Conservation (phyloP, 1,140 invertebrate genomes). For the Hirudo medicinalis region DNA sequence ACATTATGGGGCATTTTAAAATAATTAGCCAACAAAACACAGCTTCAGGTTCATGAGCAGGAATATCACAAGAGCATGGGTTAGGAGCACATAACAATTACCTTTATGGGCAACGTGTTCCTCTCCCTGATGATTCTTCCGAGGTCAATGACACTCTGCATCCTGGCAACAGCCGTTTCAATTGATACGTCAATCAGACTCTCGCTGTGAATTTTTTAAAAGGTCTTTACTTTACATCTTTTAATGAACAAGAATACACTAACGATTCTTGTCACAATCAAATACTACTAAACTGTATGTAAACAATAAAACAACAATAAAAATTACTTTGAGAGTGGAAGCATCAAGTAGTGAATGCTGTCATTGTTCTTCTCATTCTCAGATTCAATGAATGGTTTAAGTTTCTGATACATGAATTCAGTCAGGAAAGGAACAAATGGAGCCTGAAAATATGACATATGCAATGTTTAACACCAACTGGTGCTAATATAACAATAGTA, state of each 20-base stretch:
- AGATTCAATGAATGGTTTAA: conserved; percentile 19
- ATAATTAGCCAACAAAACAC: too few species aligned
- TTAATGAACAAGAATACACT: not conserved
- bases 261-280: not conserved
- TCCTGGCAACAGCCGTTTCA: conserved; percentile 72
- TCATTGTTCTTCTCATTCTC: conserved; percentile 41
- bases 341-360: conserved; percentile 77
- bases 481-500: too few species aligned
- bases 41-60: too few species aligned
- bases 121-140: conserved; percentile 81
- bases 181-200: conserved; percentile 69
- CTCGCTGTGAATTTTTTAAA: conserved; percentile 34
- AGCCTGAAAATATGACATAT: conserved; percentile 44
- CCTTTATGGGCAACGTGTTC: conserved; percentile 80
- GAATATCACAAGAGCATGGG: too few species aligned
- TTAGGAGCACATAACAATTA: conserved; percentile 23
- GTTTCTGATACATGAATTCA: conserved; percentile 77
- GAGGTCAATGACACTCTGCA: conserved; percentile 90
- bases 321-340: conserved; percentile 54
- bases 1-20: too few species aligned
- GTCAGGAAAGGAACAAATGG: conserved; percentile 94
- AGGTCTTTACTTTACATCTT: too few species aligned
- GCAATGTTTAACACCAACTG: not conserved
- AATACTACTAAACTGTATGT: conserved; percentile 2
- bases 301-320: conserved; percentile 2